Base-by-base conservation (phyloP, 2,888 invertebrate genomes). In the Gryllus longicercus region DNA sequence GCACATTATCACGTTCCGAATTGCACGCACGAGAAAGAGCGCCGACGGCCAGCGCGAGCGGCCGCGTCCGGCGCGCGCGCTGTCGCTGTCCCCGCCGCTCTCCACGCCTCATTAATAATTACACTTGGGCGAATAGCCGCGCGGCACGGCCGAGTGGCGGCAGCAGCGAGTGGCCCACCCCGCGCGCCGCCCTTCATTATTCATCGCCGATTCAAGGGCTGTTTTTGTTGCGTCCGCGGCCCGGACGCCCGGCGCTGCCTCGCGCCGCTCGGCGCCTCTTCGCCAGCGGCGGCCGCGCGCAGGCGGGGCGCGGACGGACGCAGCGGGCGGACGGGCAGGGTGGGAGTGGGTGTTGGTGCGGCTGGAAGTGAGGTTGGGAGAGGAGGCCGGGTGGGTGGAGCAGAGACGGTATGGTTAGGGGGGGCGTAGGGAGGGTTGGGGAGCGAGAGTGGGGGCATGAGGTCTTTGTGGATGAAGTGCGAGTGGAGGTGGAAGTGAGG, bases 401-500 rank as follows among this genome's bases (percentile, higher is more conserved):
- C 80, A 79, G 83, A 80, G 79, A 82, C 79, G 82, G 80, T 79
- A 79, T 75, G 77, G 81, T 82, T 82, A 81, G 80, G 80, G 81
- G 51, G 79, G 83, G 79, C 21, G 21, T 21, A 21, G 21, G 21
- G 21, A 21, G 21, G 21, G 21, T 21, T 21, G 21, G 21, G 21
- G 21, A 21, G 21, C 21, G 21, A 21, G 80, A 80, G 63, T 11
- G 76, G 79, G 82, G 79, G 77, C 80, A 3, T 2, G 25, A 4
- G 25, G 4, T 25, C 25, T 4, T 25, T 2, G 25, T 25, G 25
- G 25, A 25, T 25, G 2, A 25, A 2, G 25, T n/a, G n/a, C n/a
- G n/a, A n/a, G n/a, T n/a, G n/a, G n/a, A n/a, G n/a, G n/a, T n/a
- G n/a, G n/a, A 21, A 21, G 21, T 21, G 1, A 21, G 1, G 21